Evolutionary conservation across 37 sponge, comb jelly and placozoan genomes (phyloP).

Genomic region (Bolinopsis microptera): DNA sequence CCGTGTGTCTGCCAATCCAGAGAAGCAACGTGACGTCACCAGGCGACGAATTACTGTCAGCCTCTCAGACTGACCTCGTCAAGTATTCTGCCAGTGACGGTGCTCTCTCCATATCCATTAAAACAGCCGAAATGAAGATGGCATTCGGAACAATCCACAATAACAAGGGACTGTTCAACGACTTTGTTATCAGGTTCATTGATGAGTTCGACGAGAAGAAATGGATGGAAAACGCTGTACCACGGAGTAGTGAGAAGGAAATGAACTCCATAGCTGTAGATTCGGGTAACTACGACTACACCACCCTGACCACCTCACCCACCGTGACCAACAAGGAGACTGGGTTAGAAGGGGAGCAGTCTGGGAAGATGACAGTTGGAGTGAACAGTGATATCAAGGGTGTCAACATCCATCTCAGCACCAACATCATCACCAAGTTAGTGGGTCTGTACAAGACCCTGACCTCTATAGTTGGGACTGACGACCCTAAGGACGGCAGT

Average conservation of each 20-base stretch:
- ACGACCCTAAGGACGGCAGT: neutral
- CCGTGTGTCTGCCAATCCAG: constrained; percentile 40
- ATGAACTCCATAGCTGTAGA: constrained; percentile 30
- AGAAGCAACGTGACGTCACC: neutral
- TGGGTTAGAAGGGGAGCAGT: constrained; percentile 7
- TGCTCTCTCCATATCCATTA: constrained; percentile 57
- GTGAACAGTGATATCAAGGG: constrained; percentile 16
- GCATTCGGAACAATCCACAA: constrained; percentile 21
- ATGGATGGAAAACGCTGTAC: constrained; percentile 58
- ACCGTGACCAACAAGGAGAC: neutral
- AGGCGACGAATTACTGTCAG: constrained; percentile 1
- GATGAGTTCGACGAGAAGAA: constrained; percentile 55
- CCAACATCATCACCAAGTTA: constrained; percentile 46
- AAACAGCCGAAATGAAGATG: constrained; percentile 63
- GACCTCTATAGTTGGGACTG: constrained; percentile 53
- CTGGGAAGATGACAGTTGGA: constrained; percentile 19
- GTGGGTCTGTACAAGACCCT: constrained; percentile 64
- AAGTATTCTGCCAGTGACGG: neutral
- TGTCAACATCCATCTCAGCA: constrained; percentile 26
- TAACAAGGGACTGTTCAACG: constrained; percentile 63
- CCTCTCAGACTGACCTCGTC: constrained; percentile 58
- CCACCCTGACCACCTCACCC: constrained; percentile 36
- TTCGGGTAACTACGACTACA: constrained; percentile 38
- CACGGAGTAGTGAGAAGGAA: constrained; percentile 25
- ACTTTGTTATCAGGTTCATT: constrained; percentile 34